Percentiles rank a stretch among this genome's conserved stretches.
These are phyloP conservation scores for Apodemia duryi DNA, from an alignment of 2,888 invertebrate genomes.

Conservation along the genomic window DNA sequence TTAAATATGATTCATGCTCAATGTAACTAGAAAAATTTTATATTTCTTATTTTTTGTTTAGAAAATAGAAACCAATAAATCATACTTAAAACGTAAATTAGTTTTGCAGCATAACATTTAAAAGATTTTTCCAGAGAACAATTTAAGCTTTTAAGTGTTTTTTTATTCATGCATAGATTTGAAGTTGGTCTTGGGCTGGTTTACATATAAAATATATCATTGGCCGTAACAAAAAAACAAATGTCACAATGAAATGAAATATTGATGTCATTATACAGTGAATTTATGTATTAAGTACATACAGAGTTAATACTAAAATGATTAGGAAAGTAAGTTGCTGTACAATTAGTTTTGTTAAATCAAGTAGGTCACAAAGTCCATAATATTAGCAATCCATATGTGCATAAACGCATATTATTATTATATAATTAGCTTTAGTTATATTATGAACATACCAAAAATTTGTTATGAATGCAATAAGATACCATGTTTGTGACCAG, in stretches of 20 bases:
- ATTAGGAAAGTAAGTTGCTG: constrained; percentile 3
- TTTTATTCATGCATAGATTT: neutral
- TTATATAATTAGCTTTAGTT: neutral
- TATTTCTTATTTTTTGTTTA: neutral
- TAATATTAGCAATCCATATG: neutral
- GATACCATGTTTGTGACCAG: neutral
- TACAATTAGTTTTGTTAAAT: constrained; percentile 10
- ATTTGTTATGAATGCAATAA: neutral
- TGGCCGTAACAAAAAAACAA: neutral
- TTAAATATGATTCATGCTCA: neutral
- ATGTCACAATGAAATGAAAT: neutral
- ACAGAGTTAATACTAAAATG: neutral
- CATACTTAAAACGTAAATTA: neutral
- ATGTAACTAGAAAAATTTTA: no score
- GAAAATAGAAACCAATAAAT: neutral
- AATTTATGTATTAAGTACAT: constrained; percentile 8
- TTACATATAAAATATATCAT: neutral
- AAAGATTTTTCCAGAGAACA: no score
- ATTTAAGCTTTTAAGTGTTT: neutral
- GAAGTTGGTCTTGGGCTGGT: neutral
- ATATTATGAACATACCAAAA: neutral
- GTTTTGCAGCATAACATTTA: neutral
- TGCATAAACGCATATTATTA: neutral
- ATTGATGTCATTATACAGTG: constrained; percentile 5
- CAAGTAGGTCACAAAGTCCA: neutral